Conservation (phyloP, 2,797 vertebrate genomes). For the Enteromius anoplus region DNA sequence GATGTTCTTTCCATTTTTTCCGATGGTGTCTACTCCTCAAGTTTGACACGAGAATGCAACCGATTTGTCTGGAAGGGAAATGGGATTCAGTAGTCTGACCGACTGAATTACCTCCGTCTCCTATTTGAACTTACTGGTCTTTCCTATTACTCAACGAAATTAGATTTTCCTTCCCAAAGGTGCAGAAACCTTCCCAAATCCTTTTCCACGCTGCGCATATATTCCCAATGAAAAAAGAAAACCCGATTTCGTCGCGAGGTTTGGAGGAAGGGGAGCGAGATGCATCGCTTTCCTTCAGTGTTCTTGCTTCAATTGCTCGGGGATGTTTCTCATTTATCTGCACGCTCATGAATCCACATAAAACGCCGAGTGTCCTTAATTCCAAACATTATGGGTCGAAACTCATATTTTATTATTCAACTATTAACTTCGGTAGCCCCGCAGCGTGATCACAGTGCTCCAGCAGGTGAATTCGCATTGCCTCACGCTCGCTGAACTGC, state of each 20-base stretch:
- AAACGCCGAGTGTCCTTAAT: not conserved
- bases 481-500: conserved; percentile 48
- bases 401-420: conserved; percentile 28
- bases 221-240: conserved; percentile 25
- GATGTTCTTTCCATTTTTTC: conserved; percentile 23
- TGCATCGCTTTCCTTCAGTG: conserved; percentile 62
- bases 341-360: conserved; percentile 63
- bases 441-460: conserved; percentile 50
- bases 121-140: conserved; percentile 57
- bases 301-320: conserved; percentile 57
- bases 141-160: not conserved
- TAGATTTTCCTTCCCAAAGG: conserved; percentile 1
- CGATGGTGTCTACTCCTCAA: conserved; percentile 39
- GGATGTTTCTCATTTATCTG: conserved; percentile 56
- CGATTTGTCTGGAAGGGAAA: conserved; percentile 39
- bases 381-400: conserved; percentile 36
- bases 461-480: conserved; percentile 60
- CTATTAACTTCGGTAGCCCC: conserved; percentile 51
- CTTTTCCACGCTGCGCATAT: conserved; percentile 21
- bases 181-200: conserved; percentile 23
- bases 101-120: conserved; percentile 60
- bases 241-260: conserved; percentile 37
- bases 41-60: conserved; percentile 34
- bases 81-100: conserved; percentile 29
- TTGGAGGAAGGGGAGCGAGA: conserved; percentile 36